Evolutionary conservation across 1,140 invertebrate species (phyloP), one percentile per base, ranked within the genome.

Genomic region (Cydia fagiglandana): DNA sequence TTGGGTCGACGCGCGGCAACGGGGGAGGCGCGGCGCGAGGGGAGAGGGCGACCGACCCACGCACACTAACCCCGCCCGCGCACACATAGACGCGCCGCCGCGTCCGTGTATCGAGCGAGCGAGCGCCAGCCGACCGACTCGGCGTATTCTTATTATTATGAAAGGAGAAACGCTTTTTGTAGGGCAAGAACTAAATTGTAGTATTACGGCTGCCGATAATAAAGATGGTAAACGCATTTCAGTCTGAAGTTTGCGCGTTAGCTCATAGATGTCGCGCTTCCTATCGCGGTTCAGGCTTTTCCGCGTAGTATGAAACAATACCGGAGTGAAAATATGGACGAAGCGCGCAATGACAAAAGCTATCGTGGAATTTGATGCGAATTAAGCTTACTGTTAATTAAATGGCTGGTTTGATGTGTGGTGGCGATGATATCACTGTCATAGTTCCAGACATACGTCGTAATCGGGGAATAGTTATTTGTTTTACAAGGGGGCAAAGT

Each of bases 151-250:
- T 92, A 92, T 92, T 92, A 92, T 91, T 91, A 92, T 91, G 91
- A 92, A 92, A 92, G 90, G 89, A 92, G 91, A 92, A 92, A 92
- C 91, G 90, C 89, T 92, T 92, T 93, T 93, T 93, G 91, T 93
- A 93, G 91, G 91, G 90, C 91, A 93, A 91, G 89, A 91, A 91
- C 91, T 93, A 93, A 93, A 93, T 91, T 89, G 90, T 91, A 86
- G 89, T 88, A 91, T 92, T 89, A 90, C 90, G 78, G 83, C 83
- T 83, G 85, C 83, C 85, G 87, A 91, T 93, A 90, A 91, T 92
- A 92, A 91, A 92, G 87, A 92, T 92, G 83, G 88, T 91, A 88
- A 90, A 92, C 87, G 87, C 86, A 89, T 91, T 92, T 93, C 87
- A 90, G 88, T 79, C 80, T 89, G 89, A 90, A 93, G 91, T 93